These are phyloP conservation scores for human (Homo sapiens) DNA, from an alignment of 2,113 vertebrate genomes.

Conservation along the genomic window GRCh38 chr4:85242001-85242500, in stretches of 20 bases:
- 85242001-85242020: not conserved
- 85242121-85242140: not conserved
- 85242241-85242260: not conserved
- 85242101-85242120: not conserved
- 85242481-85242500: not conserved
- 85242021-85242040: not conserved
- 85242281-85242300: not conserved
- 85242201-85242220: not conserved
- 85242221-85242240: accelerated
- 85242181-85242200: not conserved
- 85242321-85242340: not conserved
- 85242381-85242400: not conserved
- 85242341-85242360: not conserved
- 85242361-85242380: not conserved
- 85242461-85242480: not conserved
- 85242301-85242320: not conserved
- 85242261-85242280: not conserved
- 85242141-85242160: not conserved
- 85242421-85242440: not conserved
- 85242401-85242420: not conserved
- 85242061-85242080: not conserved
- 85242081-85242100: not conserved
- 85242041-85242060: not conserved
- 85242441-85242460: not conserved
- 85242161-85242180: not conserved